Conservation (phyloP, 2,888 invertebrate genomes). For the Emmelina monodactyla region DNA sequence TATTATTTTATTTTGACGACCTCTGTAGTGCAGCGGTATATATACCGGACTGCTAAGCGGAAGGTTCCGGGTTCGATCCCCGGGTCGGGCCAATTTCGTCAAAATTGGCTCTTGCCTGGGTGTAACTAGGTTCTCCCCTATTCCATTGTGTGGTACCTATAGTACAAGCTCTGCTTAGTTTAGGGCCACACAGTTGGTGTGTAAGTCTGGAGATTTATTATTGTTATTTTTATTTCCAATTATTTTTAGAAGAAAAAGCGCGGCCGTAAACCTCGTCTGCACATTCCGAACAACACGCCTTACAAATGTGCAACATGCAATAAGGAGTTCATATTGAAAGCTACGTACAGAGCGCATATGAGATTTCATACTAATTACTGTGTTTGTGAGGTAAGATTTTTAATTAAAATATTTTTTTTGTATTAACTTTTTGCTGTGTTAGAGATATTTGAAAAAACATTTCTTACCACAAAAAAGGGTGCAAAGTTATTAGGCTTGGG, state of each 20-base stretch:
- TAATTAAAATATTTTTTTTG: no score
- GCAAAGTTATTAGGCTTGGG: no score
- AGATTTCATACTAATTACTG: conserved; percentile 50
- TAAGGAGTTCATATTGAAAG: conserved; percentile 48
- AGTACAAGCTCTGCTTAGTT: no score
- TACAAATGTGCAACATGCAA: conserved; percentile 37
- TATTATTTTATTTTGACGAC: no score
- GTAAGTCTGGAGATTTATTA: not conserved
- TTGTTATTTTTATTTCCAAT: conserved; percentile 1
- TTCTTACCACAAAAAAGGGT: no score
- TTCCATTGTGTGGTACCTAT: not conserved
- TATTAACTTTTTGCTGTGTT: no score
- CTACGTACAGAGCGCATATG: conserved; percentile 45
- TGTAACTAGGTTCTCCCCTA: not conserved
- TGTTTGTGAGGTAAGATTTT: conserved; percentile 54
- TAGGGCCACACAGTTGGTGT: no score
- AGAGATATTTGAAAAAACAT: no score
- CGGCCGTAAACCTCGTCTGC: conserved; percentile 16
- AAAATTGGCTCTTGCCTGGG: not conserved
- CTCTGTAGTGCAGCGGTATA: no score
- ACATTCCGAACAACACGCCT: conserved; percentile 21
- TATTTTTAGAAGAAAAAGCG: conserved; percentile 16
- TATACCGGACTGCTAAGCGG: no score
- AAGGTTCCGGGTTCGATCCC: no score
- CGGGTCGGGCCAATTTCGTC: no score